Evolutionary conservation across 2,113 vertebrate species (phyloP).

Genomic region (Podocnemis expansa): DNA sequence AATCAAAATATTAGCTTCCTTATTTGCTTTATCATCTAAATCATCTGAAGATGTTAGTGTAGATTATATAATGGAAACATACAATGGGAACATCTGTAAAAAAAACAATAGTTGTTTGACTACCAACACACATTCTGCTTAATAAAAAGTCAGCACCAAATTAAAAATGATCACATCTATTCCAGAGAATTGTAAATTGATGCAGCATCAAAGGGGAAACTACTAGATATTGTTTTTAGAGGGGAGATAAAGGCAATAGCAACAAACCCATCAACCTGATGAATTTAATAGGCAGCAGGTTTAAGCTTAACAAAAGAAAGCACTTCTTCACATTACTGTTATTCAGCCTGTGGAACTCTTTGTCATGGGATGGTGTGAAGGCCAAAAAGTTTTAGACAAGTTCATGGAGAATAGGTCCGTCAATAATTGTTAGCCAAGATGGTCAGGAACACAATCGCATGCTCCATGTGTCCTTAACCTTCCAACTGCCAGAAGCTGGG

Average conservation of each 20-base stretch:
- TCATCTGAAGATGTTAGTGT: not conserved
- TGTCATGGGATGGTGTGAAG: not conserved
- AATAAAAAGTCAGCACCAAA: not conserved
- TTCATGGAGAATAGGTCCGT: not conserved
- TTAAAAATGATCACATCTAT: not conserved
- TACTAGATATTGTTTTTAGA: not conserved
- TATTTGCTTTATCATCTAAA: slow-evolving; percentile 4
- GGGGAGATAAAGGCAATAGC: not conserved
- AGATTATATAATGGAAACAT: not conserved
- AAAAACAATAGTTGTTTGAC: not conserved
- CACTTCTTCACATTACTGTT: not conserved
- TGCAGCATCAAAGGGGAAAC: not conserved
- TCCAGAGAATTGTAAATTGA: not conserved
- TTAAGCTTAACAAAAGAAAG: not conserved
- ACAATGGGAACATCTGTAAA: not conserved
- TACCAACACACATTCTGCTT: not conserved
- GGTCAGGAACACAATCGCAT: not conserved
- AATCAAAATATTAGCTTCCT: slow-evolving; percentile 50
- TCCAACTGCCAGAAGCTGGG: not conserved
- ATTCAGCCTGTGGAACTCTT: not conserved
- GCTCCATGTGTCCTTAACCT: not conserved
- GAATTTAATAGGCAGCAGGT: not conserved
- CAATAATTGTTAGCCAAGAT: not conserved
- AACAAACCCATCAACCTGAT: not conserved
- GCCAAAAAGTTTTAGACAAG: not conserved